Evolutionary conservation across 1,140 invertebrate genomes (phyloP).

Genomic region (Leptestheria dahalacensis): DNA sequence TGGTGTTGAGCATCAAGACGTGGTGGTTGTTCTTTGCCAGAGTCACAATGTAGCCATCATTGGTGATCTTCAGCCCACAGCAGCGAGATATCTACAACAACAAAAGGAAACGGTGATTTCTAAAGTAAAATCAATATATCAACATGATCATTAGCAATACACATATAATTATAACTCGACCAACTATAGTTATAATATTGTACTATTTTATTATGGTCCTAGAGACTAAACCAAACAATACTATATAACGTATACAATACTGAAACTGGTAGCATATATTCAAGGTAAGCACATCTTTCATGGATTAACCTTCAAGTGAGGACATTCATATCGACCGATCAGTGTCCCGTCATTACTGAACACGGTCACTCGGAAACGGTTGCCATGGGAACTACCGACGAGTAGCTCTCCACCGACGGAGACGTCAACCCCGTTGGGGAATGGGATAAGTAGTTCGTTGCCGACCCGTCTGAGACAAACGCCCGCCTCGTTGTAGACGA

Average conservation of each 20-base stretch:
- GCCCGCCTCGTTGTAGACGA: slow-evolving; percentile 84
- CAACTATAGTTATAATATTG: too few relatives aligned
- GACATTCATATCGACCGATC: slow-evolving; percentile 88
- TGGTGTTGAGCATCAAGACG: slow-evolving; percentile 85
- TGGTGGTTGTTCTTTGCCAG: slow-evolving; percentile 97
- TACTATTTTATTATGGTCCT: too few relatives aligned
- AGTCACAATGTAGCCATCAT: slow-evolving; percentile 89
- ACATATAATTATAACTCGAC: too few relatives aligned
- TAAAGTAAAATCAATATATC: too few relatives aligned
- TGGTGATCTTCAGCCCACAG: slow-evolving; percentile 91
- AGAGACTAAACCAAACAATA: too few relatives aligned
- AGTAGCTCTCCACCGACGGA: slow-evolving; percentile 89
- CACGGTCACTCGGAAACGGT: slow-evolving; percentile 89
- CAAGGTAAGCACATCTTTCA: too few relatives aligned
- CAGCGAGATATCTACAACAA: slow-evolving; percentile 57
- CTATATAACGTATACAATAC: too few relatives aligned
- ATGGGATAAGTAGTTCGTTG: slow-evolving; percentile 87
- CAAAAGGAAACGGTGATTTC: not conserved
- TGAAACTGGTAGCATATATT: too few relatives aligned
- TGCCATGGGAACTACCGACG: slow-evolving; percentile 93
- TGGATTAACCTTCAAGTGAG: slow-evolving; percentile 75
- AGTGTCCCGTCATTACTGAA: slow-evolving; percentile 72
- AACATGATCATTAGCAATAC: too few relatives aligned
- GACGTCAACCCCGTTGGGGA: slow-evolving; percentile 94
- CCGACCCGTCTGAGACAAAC: slow-evolving; percentile 82